Conservation (phyloP, 2,113 vertebrate genomes). For the Sebastes fasciatus region DNA sequence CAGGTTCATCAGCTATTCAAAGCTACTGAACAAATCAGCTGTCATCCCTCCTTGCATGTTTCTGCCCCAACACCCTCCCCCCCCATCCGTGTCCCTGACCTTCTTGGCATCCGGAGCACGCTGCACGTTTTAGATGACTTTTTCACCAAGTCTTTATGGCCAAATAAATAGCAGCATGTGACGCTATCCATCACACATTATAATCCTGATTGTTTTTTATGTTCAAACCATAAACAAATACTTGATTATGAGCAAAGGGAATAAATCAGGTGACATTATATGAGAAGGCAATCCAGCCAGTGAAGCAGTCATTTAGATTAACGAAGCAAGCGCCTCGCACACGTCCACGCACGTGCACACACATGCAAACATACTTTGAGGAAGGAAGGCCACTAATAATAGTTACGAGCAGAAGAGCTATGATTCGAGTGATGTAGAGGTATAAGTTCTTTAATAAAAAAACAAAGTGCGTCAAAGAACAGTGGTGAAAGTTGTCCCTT, state of each 20-base stretch:
- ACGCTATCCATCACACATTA: constrained; percentile 82
- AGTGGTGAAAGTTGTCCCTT: constrained; percentile 24
- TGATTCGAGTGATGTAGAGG: constrained; percentile 38
- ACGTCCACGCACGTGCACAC: constrained; percentile 14
- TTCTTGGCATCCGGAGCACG: constrained; percentile 76
- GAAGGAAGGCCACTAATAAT: constrained; percentile 15
- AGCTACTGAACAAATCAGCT: constrained; percentile 82
- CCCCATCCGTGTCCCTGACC: constrained; percentile 77
- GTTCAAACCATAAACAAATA: constrained; percentile 85
- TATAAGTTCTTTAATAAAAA: constrained; percentile 35
- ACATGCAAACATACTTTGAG: constrained; percentile 19
- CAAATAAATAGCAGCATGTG: constrained; percentile 83
- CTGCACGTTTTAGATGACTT: constrained; percentile 76
- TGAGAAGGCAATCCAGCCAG: constrained; percentile 61
- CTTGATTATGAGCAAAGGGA: constrained; percentile 81
- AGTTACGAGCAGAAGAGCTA: constrained; percentile 23
- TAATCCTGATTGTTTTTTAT: constrained; percentile 86
- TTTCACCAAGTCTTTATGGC: constrained; percentile 80
- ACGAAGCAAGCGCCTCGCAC: constrained; percentile 62
- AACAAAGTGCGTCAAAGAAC: constrained; percentile 36
- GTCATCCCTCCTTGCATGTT: constrained; percentile 77
- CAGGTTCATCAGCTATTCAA: constrained; percentile 88
- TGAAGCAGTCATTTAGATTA: constrained; percentile 81
- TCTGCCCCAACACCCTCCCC: constrained; percentile 42
- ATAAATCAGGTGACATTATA: constrained; percentile 82